phyloP scores from a whole-genome alignment of 2,113 vertebrate genomes.

The Taxidea taxus region DNA sequence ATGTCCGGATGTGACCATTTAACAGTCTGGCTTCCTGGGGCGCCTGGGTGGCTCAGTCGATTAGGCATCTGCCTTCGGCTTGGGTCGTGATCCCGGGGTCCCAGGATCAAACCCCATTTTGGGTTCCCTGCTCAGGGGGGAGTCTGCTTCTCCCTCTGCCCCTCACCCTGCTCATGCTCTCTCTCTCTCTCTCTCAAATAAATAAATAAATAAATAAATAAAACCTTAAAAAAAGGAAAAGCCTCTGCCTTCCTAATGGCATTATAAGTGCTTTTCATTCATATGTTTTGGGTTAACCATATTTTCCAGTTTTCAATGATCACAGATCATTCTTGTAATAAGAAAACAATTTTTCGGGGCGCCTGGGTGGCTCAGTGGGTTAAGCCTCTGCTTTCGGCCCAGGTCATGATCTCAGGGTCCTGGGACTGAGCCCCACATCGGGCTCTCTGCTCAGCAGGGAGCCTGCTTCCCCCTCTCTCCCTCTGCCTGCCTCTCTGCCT shows the following conservation, averaged over 20 bases:
- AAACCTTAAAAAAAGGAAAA: background rate
- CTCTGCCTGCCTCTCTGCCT: too few species aligned
- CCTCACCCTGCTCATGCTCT: background rate
- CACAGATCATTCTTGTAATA: background rate
- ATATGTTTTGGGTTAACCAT: background rate
- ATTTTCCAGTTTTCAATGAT: background rate
- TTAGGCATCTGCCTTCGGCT: background rate
- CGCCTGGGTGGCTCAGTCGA: background rate
- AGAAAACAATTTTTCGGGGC: background rate
- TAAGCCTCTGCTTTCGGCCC: too few species aligned
- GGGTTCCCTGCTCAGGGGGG: background rate
- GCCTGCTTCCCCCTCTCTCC: too few species aligned
- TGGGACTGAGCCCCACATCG: too few species aligned
- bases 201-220: too few species aligned
- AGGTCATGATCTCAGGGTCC: too few species aligned
- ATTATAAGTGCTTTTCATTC: background rate
- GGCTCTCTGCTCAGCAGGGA: too few species aligned
- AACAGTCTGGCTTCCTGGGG: background rate
- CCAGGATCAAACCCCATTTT: background rate
- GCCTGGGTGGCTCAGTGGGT: too few species aligned
- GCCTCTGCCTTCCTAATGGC: background rate
- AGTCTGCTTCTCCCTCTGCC: background rate
- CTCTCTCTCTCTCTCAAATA: background rate
- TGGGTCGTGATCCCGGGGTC: too few species aligned
- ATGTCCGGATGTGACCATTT: background rate